Base-by-base conservation (phyloP, 2,113 vertebrate genomes). In the Anser cygnoides region DNA sequence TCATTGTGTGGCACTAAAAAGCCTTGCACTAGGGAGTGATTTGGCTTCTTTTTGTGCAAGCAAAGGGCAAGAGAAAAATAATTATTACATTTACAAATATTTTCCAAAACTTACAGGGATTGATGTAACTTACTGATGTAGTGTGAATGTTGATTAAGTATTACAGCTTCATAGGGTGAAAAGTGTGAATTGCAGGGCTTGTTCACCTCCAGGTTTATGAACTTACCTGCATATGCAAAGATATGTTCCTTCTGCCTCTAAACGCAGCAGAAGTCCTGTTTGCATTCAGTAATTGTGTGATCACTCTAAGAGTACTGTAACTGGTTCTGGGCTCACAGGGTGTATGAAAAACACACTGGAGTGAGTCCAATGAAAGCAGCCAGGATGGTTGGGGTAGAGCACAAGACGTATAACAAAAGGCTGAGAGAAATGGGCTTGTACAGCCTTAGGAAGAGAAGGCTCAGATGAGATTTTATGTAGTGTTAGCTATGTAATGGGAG, bases 221-320 rank as follows among this genome's bases (percentile, higher is more conserved):
- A 9, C 41, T 54, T 18, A 22, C 23, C 35, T 22, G 18, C 3
- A 9, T 0, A 2, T 17, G 31, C 25, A 31, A 49, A 59, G 0
- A 11, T 13, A 66, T 70, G 19, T 35, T 61, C n/a, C 0, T 0
- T 8, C 49, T 71, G 57, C 35, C 29, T 10, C 33, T 14, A 49
- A 49, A 39, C 2, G 1, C 29, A 18, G 7, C 12, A 25, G 13
- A 55, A 54, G 14, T 59, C 55, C 66, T 70, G 29, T 18, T 43
- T 70, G 28, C 26, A 35, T 29, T 52, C 9, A 50, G 39, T 13
- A 37, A 14, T 35, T 67, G 58, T 11, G 19, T 16, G 39, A 75
- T 35, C 10, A 23, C 35, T 3, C 3, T 9, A 63, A 80, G 43
- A 3, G 0, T 10, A 19, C 31, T 41, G 2, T 20, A 11, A 26